phyloP scores from a whole-genome alignment of 2,888 invertebrate species.

The Aphidius colemani region DNA sequence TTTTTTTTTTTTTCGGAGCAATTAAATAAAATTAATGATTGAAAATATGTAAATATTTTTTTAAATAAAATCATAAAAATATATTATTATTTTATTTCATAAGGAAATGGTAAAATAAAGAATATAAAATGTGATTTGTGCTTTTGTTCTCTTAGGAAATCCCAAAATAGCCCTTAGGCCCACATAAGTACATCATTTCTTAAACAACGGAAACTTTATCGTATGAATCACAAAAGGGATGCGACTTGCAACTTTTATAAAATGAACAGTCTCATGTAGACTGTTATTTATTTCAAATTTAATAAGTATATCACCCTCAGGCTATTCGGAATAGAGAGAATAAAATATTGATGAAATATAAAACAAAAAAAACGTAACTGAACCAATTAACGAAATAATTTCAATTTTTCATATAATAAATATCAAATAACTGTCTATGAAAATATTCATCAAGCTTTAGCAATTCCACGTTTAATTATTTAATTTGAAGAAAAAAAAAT shows the following conservation, averaged over 20 bases:
- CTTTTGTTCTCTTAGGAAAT: slow-evolving; percentile 8
- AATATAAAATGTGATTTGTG: slow-evolving; percentile 4
- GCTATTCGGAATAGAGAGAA: not conserved
- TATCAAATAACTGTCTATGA: too few species aligned
- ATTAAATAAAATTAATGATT: not conserved
- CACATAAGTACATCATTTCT: slow-evolving; percentile 17
- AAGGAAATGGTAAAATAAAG: not conserved
- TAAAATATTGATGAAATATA: slow-evolving; percentile 3
- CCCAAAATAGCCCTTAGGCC: slow-evolving; percentile 21
- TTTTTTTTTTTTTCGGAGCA: too few species aligned
- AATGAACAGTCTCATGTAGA: too few species aligned
- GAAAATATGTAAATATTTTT: not conserved
- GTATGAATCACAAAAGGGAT: slow-evolving; percentile 12
- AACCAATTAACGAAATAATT: slow-evolving; percentile 4
- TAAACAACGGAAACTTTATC: slow-evolving; percentile 10
- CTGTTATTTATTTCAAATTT: not conserved
- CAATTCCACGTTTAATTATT: too few species aligned
- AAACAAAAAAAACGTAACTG: not conserved
- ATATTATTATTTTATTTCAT: too few species aligned
- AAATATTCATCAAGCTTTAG: too few species aligned
- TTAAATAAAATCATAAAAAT: not conserved
- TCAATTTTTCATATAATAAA: not conserved
- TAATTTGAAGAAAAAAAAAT: too few species aligned
- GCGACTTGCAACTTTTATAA: slow-evolving; percentile 9
- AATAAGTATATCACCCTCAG: not conserved